These are phyloP conservation scores for Rhadinocentrus ornatus DNA, from an alignment of 2,797 vertebrate species.

Conservation along the genomic window DNA sequence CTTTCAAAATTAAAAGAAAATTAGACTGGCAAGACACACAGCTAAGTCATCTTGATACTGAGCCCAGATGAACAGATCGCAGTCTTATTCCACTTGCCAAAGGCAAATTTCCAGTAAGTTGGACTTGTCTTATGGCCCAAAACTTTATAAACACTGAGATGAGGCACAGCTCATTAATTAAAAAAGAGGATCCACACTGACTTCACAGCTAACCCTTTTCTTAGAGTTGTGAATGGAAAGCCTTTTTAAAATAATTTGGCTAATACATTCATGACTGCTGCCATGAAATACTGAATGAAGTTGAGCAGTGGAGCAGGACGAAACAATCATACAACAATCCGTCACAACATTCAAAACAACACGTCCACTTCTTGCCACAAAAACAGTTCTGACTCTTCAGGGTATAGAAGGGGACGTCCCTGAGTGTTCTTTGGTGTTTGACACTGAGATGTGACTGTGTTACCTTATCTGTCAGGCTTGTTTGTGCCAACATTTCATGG, in stretches of 20 bases:
- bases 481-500: neutral
- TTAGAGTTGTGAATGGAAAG: slow-evolving; percentile 52
- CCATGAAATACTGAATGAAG: slow-evolving; percentile 44
- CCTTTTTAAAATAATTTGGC: slow-evolving; percentile 43
- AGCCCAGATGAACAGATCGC: slow-evolving; percentile 58
- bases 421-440: neutral
- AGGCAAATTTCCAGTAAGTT: slow-evolving; percentile 48
- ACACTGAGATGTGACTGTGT: neutral
- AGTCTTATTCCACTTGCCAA: slow-evolving; percentile 47
- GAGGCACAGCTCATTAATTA: slow-evolving; percentile 61
- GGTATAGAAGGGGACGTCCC: neutral
- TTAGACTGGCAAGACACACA: slow-evolving; percentile 44
- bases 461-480: neutral
- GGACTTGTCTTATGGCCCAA: slow-evolving; percentile 46
- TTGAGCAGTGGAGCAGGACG: slow-evolving; percentile 15
- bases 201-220: slow-evolving; percentile 39
- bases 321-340: slow-evolving; percentile 6
- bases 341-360: neutral
- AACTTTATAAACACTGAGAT: slow-evolving; percentile 32
- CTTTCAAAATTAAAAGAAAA: slow-evolving; percentile 27
- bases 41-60: slow-evolving; percentile 56
- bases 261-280: slow-evolving; percentile 16
- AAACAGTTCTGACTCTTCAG: neutral
- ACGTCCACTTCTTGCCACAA: neutral
- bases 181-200: slow-evolving; percentile 42